Conservation (phyloP, 2,113 vertebrate genomes). For the Gnathonemus echidnorhynchus region DNA sequence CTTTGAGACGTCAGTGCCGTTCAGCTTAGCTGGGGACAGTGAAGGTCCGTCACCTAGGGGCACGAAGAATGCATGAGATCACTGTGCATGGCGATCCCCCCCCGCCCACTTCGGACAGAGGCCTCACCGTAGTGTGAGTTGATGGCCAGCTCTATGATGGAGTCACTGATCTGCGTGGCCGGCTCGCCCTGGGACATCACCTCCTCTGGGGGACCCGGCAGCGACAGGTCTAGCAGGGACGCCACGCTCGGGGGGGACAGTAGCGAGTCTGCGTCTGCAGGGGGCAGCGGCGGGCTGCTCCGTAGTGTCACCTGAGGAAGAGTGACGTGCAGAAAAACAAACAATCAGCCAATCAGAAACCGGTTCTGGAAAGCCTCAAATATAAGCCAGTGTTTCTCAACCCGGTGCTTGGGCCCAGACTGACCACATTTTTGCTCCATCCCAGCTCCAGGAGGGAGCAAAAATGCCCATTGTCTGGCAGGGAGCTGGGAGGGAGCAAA, state of each 20-base stretch:
- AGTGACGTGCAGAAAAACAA: background rate
- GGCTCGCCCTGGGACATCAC: slow-evolving; percentile 81
- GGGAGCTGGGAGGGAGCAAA: background rate
- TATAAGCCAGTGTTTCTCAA: background rate
- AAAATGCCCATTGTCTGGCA: background rate
- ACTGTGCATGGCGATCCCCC: background rate
- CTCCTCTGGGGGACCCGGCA: slow-evolving; percentile 92
- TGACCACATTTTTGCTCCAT: background rate
- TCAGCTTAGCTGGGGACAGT: slow-evolving; percentile 86
- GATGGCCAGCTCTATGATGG: slow-evolving; percentile 97
- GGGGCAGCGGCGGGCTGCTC: slow-evolving; percentile 67
- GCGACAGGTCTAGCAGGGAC: slow-evolving; percentile 89
- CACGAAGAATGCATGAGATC: background rate
- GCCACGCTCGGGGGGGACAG: slow-evolving; percentile 90
- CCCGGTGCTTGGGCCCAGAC: background rate
- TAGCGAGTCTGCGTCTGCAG: slow-evolving; percentile 65
- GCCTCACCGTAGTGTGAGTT: slow-evolving; percentile 86
- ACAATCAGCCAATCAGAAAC: background rate
- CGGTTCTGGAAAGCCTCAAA: background rate
- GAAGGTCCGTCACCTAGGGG: slow-evolving; percentile 78
- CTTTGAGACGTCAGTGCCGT: slow-evolving; percentile 79
- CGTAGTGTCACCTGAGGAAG: slow-evolving; percentile 57
- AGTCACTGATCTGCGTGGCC: slow-evolving; percentile 91
- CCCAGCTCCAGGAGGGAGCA: background rate
- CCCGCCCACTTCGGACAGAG: background rate